Evolutionary conservation across 2,797 vertebrate species (phyloP), one percentile per base, ranked within the genome.

Genomic region (Leuciscus waleckii): DNA sequence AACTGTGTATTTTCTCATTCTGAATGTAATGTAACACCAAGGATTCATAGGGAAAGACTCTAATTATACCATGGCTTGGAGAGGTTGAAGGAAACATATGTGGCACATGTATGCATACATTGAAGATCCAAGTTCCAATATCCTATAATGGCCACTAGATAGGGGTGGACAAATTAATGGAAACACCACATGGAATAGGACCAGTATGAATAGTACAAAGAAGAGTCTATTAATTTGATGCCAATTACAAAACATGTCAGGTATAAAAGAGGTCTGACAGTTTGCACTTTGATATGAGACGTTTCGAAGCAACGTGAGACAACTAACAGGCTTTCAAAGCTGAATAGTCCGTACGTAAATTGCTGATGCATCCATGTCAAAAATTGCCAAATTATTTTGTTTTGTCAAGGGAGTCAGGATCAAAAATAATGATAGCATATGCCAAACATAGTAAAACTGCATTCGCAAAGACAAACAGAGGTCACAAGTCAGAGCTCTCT

Each of bases 1-100:
- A 81, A 39, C 26, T n/a, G 41, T 75, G 37, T 85, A 67, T 68
- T 85, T 81, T 85, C 43, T 68, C 84, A 58, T 85, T 85, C 39
- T 39, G 43, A 35, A 81, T 29, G 43, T 13, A 75, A 85, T 41
- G 49, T 41, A 75, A 81, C 46, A 74, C 43, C 17, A 39, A 54
- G 16, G 41, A 73, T 74, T 46, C 13, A 26, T 7, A 63, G 2
- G 54, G 29, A 63, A 74, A 49, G 54, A 82, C 19, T 82, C 5
- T 71, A 41, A 56, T 70, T 56, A 70, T 70, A 54, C 23, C 54
- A 58, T 43, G 56, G n/a, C 35, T 73, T 70, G 35, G n/a, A 19
- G 35, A 68, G 43, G 32, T 77, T 35, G 61, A 43, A 71, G 61
- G 51, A 63, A 85, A 58, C 11, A 37, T 46, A 71, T 19, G 63